A percentile compares a stretch with the other conserved stretches of the same genome.
Evolutionary conservation across 2,888 invertebrate genomes (phyloP).

Genomic region (Eupsilia transversa): DNA sequence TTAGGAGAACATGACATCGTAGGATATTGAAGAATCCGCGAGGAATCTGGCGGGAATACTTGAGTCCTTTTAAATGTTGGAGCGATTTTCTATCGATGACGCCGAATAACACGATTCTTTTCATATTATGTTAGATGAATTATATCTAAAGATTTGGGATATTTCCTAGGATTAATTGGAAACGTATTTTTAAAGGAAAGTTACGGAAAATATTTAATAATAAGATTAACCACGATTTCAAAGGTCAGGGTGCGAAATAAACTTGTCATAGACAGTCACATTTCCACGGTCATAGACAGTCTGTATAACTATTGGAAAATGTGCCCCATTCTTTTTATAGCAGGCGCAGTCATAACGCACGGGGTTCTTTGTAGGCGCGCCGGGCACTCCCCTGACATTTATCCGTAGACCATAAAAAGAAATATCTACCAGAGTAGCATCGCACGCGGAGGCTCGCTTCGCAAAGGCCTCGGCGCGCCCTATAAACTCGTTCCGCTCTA

Average conservation of each 20-base stretch:
- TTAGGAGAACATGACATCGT: constrained; percentile 77
- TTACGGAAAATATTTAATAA: neutral
- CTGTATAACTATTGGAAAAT: constrained; percentile 63
- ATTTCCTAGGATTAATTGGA: neutral
- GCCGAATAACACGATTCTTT: neutral
- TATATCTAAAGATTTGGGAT: neutral
- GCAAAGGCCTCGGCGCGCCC: constrained; percentile 88
- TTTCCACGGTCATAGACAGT: constrained; percentile 60
- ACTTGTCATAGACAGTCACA: constrained; percentile 43
- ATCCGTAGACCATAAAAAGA: constrained; percentile 89
- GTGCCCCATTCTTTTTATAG: constrained; percentile 71
- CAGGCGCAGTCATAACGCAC: constrained; percentile 78
- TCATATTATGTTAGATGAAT: neutral
- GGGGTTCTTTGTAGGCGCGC: constrained; percentile 79
- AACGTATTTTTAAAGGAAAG: neutral
- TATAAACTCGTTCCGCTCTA: constrained; percentile 75
- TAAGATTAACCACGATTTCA: constrained; percentile 10
- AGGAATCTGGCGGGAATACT: constrained; percentile 61
- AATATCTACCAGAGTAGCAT: constrained; percentile 88
- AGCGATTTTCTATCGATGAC: neutral
- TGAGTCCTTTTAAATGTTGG: constrained; percentile 22
- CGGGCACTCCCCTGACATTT: constrained; percentile 89
- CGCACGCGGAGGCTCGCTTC: constrained; percentile 79
- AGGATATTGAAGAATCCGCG: constrained; percentile 65
- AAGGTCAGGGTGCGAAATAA: constrained; percentile 59